A percentile compares a stretch with the other conserved stretches of the same genome.
Conservation (phyloP, 2,888 invertebrate species). For the Cosmia pyralina region DNA sequence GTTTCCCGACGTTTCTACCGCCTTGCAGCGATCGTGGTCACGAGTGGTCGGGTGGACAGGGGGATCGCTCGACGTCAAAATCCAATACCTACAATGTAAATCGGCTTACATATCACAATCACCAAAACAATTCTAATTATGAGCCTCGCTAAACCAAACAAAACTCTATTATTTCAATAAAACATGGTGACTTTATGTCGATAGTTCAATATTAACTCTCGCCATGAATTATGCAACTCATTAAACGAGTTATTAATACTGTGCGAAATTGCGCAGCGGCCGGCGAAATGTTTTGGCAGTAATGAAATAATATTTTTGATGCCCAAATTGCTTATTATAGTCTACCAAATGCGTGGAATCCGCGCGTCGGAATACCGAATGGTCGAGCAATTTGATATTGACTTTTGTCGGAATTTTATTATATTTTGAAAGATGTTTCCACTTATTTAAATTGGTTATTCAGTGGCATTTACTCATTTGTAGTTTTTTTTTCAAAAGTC, state of each 20-base stretch:
- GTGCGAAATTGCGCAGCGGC: constrained; percentile 52
- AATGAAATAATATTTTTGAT: constrained; percentile 64
- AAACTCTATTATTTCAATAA: constrained; percentile 20
- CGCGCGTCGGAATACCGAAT: constrained; percentile 16
- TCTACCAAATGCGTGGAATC: constrained; percentile 28
- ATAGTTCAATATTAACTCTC: constrained; percentile 61
- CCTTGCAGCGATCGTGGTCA: no score
- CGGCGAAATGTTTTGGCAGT: constrained; percentile 58
- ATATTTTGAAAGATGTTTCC: constrained; percentile 10
- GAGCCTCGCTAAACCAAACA: not conserved
- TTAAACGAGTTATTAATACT: constrained; percentile 69
- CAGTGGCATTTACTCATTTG: not conserved
- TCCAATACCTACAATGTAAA: no score
- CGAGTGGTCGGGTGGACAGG: no score
- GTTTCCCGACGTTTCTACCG: no score
- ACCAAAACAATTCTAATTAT: no score
- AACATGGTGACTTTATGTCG: constrained; percentile 21
- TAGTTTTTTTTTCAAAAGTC: not conserved
- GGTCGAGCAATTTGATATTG: constrained; percentile 37
- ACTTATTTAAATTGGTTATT: constrained; percentile 9
- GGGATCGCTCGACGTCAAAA: no score
- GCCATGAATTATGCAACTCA: constrained; percentile 66
- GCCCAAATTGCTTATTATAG: constrained; percentile 59
- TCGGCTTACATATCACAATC: no score
- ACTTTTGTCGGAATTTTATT: constrained; percentile 18